A percentile compares a stretch with the other conserved stretches of the same genome.
Evolutionary conservation across 2,797 vertebrate species (phyloP).

Genomic region (Sebastes trivittatus): DNA sequence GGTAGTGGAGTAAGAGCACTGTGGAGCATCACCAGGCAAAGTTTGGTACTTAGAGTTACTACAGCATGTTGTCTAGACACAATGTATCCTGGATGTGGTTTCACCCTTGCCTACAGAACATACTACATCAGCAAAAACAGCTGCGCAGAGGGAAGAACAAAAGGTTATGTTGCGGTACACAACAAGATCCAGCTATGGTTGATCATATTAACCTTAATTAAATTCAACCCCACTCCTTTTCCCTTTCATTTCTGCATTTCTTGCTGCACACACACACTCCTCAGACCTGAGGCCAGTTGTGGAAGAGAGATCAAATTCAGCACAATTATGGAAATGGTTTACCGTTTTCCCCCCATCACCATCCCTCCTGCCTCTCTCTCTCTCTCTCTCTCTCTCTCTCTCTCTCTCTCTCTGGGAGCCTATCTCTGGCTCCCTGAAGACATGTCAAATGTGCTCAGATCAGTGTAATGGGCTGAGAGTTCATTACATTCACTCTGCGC

Average conservation of each 20-base stretch:
- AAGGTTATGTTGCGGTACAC: conserved; percentile 47
- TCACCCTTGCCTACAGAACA: conserved; percentile 9
- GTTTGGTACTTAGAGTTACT: background rate
- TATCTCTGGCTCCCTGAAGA: conserved; percentile 73
- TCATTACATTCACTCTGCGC: conserved; percentile 80
- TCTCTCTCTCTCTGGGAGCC: conserved; percentile 45
- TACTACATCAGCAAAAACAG: conserved; percentile 29
- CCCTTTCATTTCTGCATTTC: conserved; percentile 29
- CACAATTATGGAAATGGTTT: conserved; percentile 70
- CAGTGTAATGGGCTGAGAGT: conserved; percentile 82
- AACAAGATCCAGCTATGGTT: conserved; percentile 22
- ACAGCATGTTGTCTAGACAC: background rate
- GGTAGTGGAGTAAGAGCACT: background rate
- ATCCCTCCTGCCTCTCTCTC: conserved; percentile 5
- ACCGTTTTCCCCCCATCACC: conserved; percentile 34
- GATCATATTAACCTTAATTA: conserved; percentile 64
- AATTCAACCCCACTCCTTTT: conserved; percentile 33
- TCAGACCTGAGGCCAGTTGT: conserved; percentile 40
- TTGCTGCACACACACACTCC: background rate
- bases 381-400: conserved; percentile 16
- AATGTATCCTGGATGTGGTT: background rate
- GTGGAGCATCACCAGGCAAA: conserved; percentile 1
- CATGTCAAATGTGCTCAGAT: conserved; percentile 80
- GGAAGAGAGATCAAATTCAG: conserved; percentile 66
- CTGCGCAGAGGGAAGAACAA: conserved; percentile 20